These are phyloP conservation scores for Ditylenchus dipsaci DNA, from an alignment of 1,140 invertebrate genomes.

Conservation along the genomic window DNA sequence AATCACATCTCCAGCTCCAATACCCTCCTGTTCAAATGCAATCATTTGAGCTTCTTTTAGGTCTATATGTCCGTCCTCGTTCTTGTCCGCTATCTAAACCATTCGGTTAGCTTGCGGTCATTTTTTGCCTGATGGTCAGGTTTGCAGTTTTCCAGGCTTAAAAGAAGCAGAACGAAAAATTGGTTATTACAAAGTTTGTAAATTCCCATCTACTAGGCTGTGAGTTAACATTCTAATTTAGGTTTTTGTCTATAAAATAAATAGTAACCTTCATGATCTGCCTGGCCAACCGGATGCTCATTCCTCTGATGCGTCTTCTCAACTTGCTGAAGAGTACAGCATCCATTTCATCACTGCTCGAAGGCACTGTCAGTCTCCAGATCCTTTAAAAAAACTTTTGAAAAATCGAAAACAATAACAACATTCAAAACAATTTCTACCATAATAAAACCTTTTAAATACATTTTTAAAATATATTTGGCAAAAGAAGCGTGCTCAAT, in stretches of 20 bases:
- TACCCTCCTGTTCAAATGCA: conserved; percentile 57
- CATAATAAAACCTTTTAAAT: no score
- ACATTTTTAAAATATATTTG: no score
- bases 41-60: conserved; percentile 51
- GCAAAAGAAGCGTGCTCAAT: no score
- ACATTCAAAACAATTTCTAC: no score
- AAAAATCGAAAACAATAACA: no score
- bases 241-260: neutral
- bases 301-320: conserved; percentile 47
- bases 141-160: no score
- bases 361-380: conserved; percentile 51
- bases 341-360: conserved; percentile 47
- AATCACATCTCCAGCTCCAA: conserved; percentile 53
- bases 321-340: conserved; percentile 29
- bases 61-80: conserved; percentile 56
- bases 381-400: conserved; percentile 31
- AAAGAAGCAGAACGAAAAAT: no score
- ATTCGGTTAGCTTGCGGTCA: no score
- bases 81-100: conserved; percentile 49
- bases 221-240: neutral
- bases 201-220: no score
- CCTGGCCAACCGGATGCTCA: conserved; percentile 55
- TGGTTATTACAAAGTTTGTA: no score
- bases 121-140: no score
- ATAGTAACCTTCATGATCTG: conserved; percentile 56